Evolutionary conservation across 1,140 invertebrate genomes (phyloP), one percentile per base, ranked within the genome.

Genomic region (Nasonia longicornis): DNA sequence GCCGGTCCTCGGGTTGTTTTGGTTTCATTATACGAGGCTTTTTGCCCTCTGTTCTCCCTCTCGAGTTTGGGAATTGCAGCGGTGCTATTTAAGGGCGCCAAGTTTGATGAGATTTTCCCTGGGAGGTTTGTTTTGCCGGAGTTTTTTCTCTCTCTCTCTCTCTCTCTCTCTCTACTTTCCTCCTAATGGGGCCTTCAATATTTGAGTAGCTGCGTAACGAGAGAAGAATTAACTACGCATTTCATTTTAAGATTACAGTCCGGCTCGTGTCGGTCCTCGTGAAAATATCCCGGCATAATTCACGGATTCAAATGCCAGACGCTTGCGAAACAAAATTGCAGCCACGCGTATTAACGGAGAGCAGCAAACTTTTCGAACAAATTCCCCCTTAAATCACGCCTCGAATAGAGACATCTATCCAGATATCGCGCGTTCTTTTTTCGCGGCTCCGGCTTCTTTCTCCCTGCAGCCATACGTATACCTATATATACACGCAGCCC

Each of bases 1-100:
- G 75, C 80, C 78, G 76, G 85, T 86, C 87, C 83, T 85, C 85
- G 87, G 88, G 88, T 86, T 89, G 86, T 90, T 90, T 89, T 90
- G 87, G 86, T 90, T 89, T 88, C 86, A 90, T 90, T 89, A 90
- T 88, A 83, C 84, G 75, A 79, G 83, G 81, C 42, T 8, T 26
- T 22, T 52, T 22, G 52, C 73, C 26, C 71, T 73, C 71, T 48
- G 12, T 73, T 16, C 35, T 73, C 70, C 8, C 26, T 2, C 70
- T n/a, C 70, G 70, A 26, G 38, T 71, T 71, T 71, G 14, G 16
- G 20, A 58, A 58, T 58, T 4, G 16, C 20, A 7, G 6, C 52
- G 48, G 38, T 42, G 8, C 38, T 52, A 20, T 52, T 52, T 52
- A 52, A 52, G 48, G 48, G 12, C 48, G 16, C 48, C 12, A 52